These are phyloP conservation scores for Acanthis flammea DNA, from an alignment of 2,797 vertebrate genomes.

Conservation along the genomic window DNA sequence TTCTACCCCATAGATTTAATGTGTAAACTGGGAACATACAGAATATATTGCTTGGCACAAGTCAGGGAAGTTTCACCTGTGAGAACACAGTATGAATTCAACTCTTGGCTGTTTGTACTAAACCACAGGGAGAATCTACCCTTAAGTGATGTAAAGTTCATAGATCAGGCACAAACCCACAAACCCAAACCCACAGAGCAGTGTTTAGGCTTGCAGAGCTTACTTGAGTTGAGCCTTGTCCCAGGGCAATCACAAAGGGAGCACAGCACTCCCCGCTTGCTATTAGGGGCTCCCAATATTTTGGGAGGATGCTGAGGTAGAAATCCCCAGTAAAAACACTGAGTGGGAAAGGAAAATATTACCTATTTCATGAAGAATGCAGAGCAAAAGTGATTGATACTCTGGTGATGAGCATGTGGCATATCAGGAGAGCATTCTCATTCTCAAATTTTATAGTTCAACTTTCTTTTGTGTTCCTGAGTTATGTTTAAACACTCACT, in stretches of 20 bases:
- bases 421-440: not conserved
- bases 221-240: not conserved
- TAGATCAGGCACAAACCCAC: conserved; percentile 34
- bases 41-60: conserved; percentile 70
- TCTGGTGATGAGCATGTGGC: not conserved
- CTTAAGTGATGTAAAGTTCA: conserved; percentile 15
- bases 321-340: not conserved
- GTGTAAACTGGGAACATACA: conserved; percentile 54
- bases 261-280: not conserved
- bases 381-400: not conserved
- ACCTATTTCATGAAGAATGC: not conserved
- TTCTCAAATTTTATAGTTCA: not conserved
- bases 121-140: conserved; percentile 47
- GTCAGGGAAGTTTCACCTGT: conserved; percentile 57
- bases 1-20: conserved; percentile 63
- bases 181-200: not conserved
- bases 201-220: not conserved
- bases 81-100: conserved; percentile 55
- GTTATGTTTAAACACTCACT: not conserved
- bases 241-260: not conserved
- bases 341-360: not conserved
- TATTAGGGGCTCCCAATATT: not conserved
- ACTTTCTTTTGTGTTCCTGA: not conserved
- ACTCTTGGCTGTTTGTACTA: conserved; percentile 28
- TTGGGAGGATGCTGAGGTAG: not conserved